Base-by-base conservation (phyloP, 1,140 invertebrate species). In the Drosophila rhopaloa region DNA sequence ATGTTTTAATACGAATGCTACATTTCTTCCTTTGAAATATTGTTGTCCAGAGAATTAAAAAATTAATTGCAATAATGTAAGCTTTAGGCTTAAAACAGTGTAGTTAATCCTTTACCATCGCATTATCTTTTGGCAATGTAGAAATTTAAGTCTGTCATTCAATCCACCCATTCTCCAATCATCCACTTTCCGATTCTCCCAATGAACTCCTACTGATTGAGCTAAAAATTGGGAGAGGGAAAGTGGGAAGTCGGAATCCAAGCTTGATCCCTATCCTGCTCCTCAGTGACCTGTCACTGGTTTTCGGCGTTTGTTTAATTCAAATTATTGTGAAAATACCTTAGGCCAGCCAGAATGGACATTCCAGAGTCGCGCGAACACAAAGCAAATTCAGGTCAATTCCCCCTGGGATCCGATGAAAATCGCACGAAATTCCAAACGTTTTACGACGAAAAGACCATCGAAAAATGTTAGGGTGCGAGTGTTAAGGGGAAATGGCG, bases 311-410 rank as follows among this genome's bases (percentile, higher is more conserved):
- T 54, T 62, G 48, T 63, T 55, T 78, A 55, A 58, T 76, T 58
- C 57, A 68, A 80, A 76, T 75, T 74, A 68, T 68, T 72, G 44
- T 38, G 57, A 50, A 43, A 60, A 81, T 82, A 59, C 66, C 74
- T 62, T 35, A 8, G 58, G 37, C 9, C 14, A 35, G 46, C 55
- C 56, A 41, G 37, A 32, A 4, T 55, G 35, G 60, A 29, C 43
- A 75, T 59, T 32, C 29, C 38, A 48, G 13, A 47, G 35, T 7
- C 35, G 16, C 29, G 10, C 37, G n/a, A 32, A 38, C 8, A 67
- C 41, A 53, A 67, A 71, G 72, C 60, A 74, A 81, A 86, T 86
- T 75, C 83, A 70, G 82, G 65, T 81, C 82, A 76, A 81, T 79
- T 68, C 60, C 48, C 56, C 6, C 44, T 46, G 54, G 58, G 44